A percentile compares a stretch with the other conserved stretches of the same genome.
These are phyloP conservation scores for Sigmodon hispidus DNA, from an alignment of 2,113 vertebrate species.

Conservation along the genomic window DNA sequence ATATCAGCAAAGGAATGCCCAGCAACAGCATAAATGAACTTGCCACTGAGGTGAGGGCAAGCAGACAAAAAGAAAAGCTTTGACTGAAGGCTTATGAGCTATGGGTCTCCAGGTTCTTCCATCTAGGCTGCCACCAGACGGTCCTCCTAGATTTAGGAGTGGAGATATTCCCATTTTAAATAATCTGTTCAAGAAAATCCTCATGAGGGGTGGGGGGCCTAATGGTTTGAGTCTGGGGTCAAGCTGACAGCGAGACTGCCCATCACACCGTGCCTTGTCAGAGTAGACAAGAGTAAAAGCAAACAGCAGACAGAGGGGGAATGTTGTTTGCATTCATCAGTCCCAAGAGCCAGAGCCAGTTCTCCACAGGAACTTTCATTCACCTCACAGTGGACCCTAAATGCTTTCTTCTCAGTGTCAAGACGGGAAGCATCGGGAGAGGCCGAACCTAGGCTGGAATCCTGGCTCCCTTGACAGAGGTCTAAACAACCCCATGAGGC, in stretches of 20 bases:
- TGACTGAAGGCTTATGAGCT: not conserved
- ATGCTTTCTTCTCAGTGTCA: not conserved
- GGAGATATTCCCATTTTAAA: not conserved
- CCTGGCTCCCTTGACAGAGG: not conserved
- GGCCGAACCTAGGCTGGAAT: not conserved
- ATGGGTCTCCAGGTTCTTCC: not conserved
- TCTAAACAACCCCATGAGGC: not conserved
- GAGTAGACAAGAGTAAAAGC: not conserved
- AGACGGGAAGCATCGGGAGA: not conserved
- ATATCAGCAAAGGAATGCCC: not conserved
- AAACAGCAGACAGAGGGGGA: not conserved
- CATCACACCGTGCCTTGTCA: not conserved
- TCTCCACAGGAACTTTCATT: not conserved
- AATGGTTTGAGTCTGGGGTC: not conserved
- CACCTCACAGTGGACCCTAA: not conserved
- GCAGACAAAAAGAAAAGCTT: not conserved
- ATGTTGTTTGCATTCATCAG: not conserved
- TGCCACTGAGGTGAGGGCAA: not conserved
- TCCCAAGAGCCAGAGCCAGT: not conserved
- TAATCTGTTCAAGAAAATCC: not conserved
- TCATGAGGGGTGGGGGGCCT: not conserved
- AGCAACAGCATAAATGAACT: not conserved
- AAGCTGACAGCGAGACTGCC: not conserved
- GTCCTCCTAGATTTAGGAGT: not conserved
- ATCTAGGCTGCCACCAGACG: not conserved